Evolutionary conservation across 2,888 invertebrate genomes (phyloP).

Genomic region (Leucozona laternaria): DNA sequence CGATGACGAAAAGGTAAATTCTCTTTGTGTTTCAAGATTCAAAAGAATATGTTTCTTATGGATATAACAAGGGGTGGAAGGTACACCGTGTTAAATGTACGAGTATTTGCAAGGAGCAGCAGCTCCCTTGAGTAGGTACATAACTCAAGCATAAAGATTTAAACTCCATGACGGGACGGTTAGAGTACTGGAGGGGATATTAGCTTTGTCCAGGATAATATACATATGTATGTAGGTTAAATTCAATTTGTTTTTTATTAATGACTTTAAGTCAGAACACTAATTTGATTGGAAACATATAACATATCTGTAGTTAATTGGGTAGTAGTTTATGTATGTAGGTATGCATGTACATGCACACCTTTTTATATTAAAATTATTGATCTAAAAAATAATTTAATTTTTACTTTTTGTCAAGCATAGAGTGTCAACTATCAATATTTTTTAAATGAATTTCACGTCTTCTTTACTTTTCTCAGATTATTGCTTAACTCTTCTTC

Average conservation of each 20-base stretch:
- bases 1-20: conserved; percentile 12
- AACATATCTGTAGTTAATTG: background rate
- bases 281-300: background rate
- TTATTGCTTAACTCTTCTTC: too few relatives aligned
- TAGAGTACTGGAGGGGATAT: conserved; percentile 6
- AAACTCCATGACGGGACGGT: background rate
- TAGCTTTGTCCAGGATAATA: conserved; percentile 34
- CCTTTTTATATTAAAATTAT: too few relatives aligned
- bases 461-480: too few relatives aligned
- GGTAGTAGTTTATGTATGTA: background rate
- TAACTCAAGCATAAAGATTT: background rate
- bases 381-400: too few relatives aligned
- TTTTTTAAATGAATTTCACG: too few relatives aligned
- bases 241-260: background rate
- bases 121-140: conserved; percentile 26
- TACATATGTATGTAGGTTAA: conserved; percentile 30
- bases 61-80: conserved; percentile 8
- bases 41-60: conserved; percentile 5
- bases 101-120: conserved; percentile 38
- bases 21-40: conserved; percentile 39
- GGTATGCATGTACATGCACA: too few relatives aligned
- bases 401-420: too few relatives aligned
- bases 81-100: conserved; percentile 33
- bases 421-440: too few relatives aligned
- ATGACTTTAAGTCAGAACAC: background rate